Conservation (phyloP, 2,888 invertebrate species). For the Diaperis boleti region DNA sequence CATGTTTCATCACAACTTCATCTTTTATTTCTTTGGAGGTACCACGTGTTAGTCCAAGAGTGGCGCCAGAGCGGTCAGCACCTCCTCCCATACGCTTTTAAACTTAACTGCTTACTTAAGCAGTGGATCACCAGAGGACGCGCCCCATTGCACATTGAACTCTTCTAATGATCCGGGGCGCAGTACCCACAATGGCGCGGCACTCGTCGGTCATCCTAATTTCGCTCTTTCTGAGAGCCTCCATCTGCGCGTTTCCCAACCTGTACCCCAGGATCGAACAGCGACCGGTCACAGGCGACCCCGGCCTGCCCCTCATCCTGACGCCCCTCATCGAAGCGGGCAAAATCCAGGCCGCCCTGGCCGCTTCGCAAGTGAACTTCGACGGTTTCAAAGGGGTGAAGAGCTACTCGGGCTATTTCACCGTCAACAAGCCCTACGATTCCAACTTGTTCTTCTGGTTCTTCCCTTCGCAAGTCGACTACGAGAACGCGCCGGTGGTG, state of each 20-base stretch:
- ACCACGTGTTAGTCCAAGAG: too few species aligned
- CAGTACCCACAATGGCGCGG: too few species aligned
- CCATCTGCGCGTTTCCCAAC: constrained; percentile 45
- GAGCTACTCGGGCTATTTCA: constrained; percentile 86
- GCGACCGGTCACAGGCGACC: constrained; percentile 52
- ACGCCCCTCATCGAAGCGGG: constrained; percentile 81
- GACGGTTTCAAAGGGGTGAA: constrained; percentile 71
- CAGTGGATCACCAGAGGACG: too few species aligned
- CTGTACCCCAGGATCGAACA: constrained; percentile 47
- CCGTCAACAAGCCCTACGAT: constrained; percentile 81
- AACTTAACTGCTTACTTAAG: too few species aligned
- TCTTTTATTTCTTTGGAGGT: too few species aligned
- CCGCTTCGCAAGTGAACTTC: constrained; percentile 68
- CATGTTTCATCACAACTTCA: too few species aligned
- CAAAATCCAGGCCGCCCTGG: constrained; percentile 75
- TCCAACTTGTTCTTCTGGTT: constrained; percentile 95
- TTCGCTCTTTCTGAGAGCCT: too few species aligned
- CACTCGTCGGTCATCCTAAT: too few species aligned
- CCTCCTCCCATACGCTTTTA: too few species aligned
- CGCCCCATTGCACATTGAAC: too few species aligned
- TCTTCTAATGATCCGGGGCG: too few species aligned
- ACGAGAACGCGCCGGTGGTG: constrained; percentile 76
- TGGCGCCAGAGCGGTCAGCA: too few species aligned
- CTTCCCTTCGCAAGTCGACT: constrained; percentile 78
- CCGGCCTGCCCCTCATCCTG: constrained; percentile 77